Percentiles rank a stretch among this genome's conserved stretches.
Conservation (phyloP, 2,888 invertebrate genomes). For the Ectemnius lituratus region DNA sequence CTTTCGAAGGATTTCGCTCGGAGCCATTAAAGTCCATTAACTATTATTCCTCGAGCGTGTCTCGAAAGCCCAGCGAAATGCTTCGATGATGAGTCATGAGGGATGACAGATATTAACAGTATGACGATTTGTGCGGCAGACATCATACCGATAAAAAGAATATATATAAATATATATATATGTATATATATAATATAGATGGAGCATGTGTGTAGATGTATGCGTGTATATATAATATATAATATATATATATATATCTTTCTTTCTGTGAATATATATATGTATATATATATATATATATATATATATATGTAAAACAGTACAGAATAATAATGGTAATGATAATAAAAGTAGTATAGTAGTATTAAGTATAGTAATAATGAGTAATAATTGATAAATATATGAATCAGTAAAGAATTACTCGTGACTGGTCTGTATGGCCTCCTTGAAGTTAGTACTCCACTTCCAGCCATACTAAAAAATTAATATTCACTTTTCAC, state of each 20-base stretch:
- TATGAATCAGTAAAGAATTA: constrained; percentile 79
- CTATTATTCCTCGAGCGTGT: not conserved
- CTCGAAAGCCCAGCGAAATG: constrained; percentile 61
- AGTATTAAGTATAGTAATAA: constrained; percentile 63
- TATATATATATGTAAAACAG: constrained; percentile 64
- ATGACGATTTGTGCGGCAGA: constrained; percentile 70
- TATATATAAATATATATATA: constrained; percentile 59
- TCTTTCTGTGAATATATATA: no score
- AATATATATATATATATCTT: constrained; percentile 54
- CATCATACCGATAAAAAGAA: constrained; percentile 71
- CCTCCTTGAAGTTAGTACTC: constrained; percentile 98
- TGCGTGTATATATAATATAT: constrained; percentile 49
- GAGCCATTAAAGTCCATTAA: not conserved
- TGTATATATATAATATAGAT: constrained; percentile 48
- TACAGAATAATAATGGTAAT: constrained; percentile 71
- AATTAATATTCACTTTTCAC: constrained; percentile 76
- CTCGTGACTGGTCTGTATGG: constrained; percentile 91
- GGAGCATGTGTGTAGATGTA: constrained; percentile 35
- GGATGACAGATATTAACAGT: constrained; percentile 68
- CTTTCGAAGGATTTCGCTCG: constrained; percentile 66
- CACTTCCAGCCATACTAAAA: constrained; percentile 95
- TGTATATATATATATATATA: constrained; percentile 53
- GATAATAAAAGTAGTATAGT: constrained; percentile 51
- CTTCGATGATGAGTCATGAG: constrained; percentile 60
- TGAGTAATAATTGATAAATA: constrained; percentile 70